Percentiles rank a stretch among this genome's conserved stretches.
These are phyloP conservation scores for Lathronympha strigana DNA, from an alignment of 2,888 invertebrate genomes.

Conservation along the genomic window DNA sequence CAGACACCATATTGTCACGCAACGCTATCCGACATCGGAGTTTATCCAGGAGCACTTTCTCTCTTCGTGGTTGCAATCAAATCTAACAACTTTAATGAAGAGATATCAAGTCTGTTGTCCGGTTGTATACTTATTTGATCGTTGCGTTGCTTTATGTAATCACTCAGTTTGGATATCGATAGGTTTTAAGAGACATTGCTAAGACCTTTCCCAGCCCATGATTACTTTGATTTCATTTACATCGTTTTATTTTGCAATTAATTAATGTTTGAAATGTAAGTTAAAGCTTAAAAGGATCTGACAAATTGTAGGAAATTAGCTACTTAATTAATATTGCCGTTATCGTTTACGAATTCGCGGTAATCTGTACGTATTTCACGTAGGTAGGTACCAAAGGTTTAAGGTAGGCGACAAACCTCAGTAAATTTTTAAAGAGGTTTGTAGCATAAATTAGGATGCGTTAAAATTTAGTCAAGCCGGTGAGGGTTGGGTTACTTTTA, in stretches of 20 bases:
- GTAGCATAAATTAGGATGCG: too few species aligned
- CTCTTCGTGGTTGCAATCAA: constrained; percentile 35
- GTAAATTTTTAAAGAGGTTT: too few species aligned
- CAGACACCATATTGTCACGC: constrained; percentile 34
- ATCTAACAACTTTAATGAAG: constrained; percentile 35
- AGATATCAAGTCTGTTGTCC: constrained; percentile 28
- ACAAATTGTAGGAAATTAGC: too few species aligned
- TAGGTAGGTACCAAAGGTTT: too few species aligned
- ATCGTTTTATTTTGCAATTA: neutral
- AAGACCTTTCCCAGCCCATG: neutral
- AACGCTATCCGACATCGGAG: constrained; percentile 27
- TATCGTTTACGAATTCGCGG: too few species aligned
- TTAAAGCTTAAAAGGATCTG: too few species aligned
- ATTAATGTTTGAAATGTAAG: too few species aligned
- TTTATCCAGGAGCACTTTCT: constrained; percentile 38
- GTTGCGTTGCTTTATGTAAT: constrained; percentile 19
- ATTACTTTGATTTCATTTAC: neutral
- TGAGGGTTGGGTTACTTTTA: too few species aligned
- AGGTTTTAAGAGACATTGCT: neutral
- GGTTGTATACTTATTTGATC: constrained; percentile 12
- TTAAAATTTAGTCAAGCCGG: too few species aligned
- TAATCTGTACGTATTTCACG: too few species aligned
- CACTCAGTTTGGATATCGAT: constrained; percentile 6
- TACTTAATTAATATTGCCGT: too few species aligned
- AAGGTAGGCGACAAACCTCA: too few species aligned